Base-by-base conservation (phyloP, 2,797 vertebrate genomes). In the Anas acuta region DNA sequence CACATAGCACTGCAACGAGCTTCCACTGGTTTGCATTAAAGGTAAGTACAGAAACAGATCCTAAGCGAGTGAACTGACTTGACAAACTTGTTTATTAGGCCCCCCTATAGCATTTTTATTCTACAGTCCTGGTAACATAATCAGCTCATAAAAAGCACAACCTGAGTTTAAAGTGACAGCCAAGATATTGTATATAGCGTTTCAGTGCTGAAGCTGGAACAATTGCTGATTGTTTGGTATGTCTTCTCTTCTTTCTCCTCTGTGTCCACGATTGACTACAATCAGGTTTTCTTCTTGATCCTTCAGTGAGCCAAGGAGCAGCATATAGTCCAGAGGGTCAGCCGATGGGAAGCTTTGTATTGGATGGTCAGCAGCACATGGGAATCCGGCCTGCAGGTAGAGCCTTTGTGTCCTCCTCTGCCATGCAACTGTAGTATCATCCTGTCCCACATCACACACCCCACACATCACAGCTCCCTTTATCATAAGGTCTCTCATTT, bases 211-310 rank as follows among this genome's bases (percentile, higher is more conserved):
- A 98, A 98, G 98, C 98, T 98, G 99, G 98, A 99, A 99, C 98
- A 98, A 98, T 98, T 99, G 99, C 99, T 99, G 99, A 99, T 99
- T 98, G 99, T 99, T 98, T 99, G 99, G 99, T 99, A 95, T 99
- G 98, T 99, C 99, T 99, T 99, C 98, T 99, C 98, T 99, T 99
- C 99, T 99, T 99, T 99, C 98, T 98, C 98, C 98, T 98, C 99
- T 98, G 98, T 99, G 99, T 99, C 99, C 98, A 98, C 98, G 98
- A 99, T 99, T 99, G 99, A 99, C 99, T 98, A 99, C 99, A 99
- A 99, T 99, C 99, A 99, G 99, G 99, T 99, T 99, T 99, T 99
- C 99, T 99, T 99, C 99, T 99, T 99, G 99, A 99, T 99, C 99
- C 99, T 99, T 99, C 99, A 99, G 99, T 99, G 99, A 99, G 99